Evolutionary conservation across 1,140 invertebrate genomes (phyloP), one percentile per base, ranked within the genome.

Genomic region (Melitaea cinxia): DNA sequence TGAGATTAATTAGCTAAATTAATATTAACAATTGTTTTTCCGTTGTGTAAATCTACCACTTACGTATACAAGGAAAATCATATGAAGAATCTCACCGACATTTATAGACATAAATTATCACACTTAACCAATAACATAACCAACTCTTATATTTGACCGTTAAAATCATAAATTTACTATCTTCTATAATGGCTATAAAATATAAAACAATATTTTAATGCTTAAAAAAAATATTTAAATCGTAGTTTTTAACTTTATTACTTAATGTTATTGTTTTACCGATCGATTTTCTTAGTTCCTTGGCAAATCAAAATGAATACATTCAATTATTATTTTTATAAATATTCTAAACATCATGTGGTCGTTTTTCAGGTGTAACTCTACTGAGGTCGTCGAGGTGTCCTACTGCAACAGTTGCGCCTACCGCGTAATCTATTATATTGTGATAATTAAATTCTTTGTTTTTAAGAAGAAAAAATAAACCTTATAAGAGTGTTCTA

Each of bases 291-390:
- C n/a, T n/a, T n/a, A n/a, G n/a, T n/a, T n/a, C n/a, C n/a, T n/a
- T n/a, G n/a, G n/a, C n/a, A n/a, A n/a, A n/a, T n/a, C n/a, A n/a
- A n/a, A n/a, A n/a, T n/a, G n/a, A n/a, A n/a, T n/a, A n/a, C n/a
- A n/a, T n/a, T n/a, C n/a, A n/a, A 15, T 14, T 39, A 4, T 2
- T 15, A 17, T 14, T 39, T 14, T 42, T 37, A 14, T 4, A 37
- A 14, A n/a, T 37, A n/a, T 37, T 7, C 6, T 42, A 5, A 33
- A 30, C 7, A 9, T 30, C 7, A 0, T 30, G 7, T 30, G 7
- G 50, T 64, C 39, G 26, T 42, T 65, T 62, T 70, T 19, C 67
- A 73, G 71, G 7, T 30, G 63, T 73, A 0, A 53, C 21, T 15
- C 21, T 65, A 35, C 47, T 61, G 1, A 39, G 71, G 35, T 35